Base-by-base conservation (phyloP, 2,113 vertebrate genomes). In the Chionomys nivalis region DNA sequence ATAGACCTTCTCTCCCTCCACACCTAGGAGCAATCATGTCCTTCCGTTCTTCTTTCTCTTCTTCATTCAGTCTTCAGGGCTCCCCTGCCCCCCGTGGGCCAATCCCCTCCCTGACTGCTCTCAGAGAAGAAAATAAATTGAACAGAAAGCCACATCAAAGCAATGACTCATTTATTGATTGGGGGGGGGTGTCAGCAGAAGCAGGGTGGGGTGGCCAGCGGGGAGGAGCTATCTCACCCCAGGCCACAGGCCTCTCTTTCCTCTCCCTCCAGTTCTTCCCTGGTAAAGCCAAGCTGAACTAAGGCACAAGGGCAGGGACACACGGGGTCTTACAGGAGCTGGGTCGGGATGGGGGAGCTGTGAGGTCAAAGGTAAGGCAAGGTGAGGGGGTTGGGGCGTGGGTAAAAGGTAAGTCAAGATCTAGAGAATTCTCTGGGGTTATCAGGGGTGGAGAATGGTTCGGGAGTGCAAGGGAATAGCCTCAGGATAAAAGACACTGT, bases 121-220 rank as follows among this genome's bases (percentile, higher is more conserved):
- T 58, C 52, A 33, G 52, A 42, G 36, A 76, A 44, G 72, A 13
- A 68, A 72, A 68, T 0, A 23, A 66, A 90, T 28, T 23, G 8
- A 0, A 21, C n/a, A 82, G 63, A 63, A 79, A 33, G 49, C n/a
- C 52, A 23, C 16, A 36, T 42, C 77, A 83, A 61, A 83, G 42
- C 44, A 73, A 39, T 7, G 68, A 68, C 68, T 83, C 1, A 23
- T 96, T 97, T 89, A 95, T 97, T 97, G 85, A 93, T 87, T 83
- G 33, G 70, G 39, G 70, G 39, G 21, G 58, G 49, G 6, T n/a
- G 70, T 85, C 17, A 39, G 86, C 31, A 5, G 82, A 23, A 36
- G 14, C 8, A 19, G 65, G 81, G 65, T 24, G 19, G 23, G 33
- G 44, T 26, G 44, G n/a, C 42, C 1, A 0, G 19, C 16, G 2